These are phyloP conservation scores for Acanthoscelides obtectus DNA, from an alignment of 2,888 invertebrate species.

Conservation along the genomic window DNA sequence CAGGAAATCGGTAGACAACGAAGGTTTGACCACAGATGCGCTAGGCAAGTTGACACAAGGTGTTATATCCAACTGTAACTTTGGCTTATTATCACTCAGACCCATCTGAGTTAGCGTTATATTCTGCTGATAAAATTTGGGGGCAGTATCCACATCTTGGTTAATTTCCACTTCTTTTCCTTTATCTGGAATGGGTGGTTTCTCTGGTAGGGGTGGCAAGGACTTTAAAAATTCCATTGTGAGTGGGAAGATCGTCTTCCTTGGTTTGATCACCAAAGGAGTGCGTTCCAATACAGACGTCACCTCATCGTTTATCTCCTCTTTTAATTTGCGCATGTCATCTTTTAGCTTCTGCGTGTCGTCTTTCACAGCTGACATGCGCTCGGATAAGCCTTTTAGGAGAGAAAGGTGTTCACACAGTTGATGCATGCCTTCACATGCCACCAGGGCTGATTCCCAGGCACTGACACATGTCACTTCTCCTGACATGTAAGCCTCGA, in stretches of 20 bases:
- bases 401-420: conserved; percentile 73
- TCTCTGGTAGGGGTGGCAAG: conserved; percentile 3
- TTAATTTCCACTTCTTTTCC: conserved; percentile 9
- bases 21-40: conserved; percentile 31
- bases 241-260: conserved; percentile 58
- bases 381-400: conserved; percentile 61
- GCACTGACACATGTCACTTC: conserved; percentile 77
- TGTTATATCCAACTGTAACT: conserved; percentile 40
- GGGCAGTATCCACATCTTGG: conserved; percentile 13
- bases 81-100: conserved; percentile 32
- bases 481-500: conserved; percentile 90
- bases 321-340: conserved; percentile 70
- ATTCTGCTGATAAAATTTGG: conserved; percentile 33
- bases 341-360: conserved; percentile 63
- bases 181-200: conserved; percentile 4
- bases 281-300: conserved; percentile 66
- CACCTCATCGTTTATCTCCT: conserved; percentile 70
- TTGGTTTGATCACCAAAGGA: conserved; percentile 65
- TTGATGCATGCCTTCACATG: conserved; percentile 80
- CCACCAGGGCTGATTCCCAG: conserved; percentile 75
- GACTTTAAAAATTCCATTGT: conserved; percentile 31
- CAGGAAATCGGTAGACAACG: conserved; percentile 48
- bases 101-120: conserved; percentile 33
- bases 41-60: conserved; percentile 41
- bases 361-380: conserved; percentile 59